Evolutionary conservation across 2,888 invertebrate genomes (phyloP).

Genomic region (Apamea anceps): DNA sequence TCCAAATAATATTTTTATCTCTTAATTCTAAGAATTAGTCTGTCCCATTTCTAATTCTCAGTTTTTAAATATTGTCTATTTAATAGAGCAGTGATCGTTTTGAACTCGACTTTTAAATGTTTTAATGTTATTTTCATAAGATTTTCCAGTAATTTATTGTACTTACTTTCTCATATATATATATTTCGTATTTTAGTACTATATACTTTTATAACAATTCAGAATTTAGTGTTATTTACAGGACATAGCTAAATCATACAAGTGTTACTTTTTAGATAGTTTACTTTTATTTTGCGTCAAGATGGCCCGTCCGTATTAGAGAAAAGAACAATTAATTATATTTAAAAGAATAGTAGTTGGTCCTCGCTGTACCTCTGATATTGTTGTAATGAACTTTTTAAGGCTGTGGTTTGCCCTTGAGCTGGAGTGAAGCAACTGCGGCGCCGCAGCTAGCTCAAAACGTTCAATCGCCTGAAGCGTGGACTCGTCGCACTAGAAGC

Average conservation of each 20-base stretch:
- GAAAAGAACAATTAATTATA: conserved; percentile 38
- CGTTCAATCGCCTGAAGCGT: neutral
- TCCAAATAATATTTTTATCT: conserved; percentile 5
- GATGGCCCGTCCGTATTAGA: conserved; percentile 47
- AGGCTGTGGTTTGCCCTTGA: conserved; percentile 4
- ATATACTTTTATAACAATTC: conserved; percentile 13
- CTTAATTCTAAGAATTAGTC: conserved; percentile 26
- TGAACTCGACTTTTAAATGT: conserved; percentile 14
- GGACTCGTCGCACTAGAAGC: neutral
- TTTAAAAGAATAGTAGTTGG: conserved; percentile 30
- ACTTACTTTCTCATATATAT: conserved; percentile 19
- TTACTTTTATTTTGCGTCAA: conserved; percentile 35
- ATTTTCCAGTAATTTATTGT: conserved; percentile 49
- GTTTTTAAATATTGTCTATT: conserved; percentile 25
- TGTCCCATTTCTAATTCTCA: neutral
- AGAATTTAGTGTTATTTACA: conserved; percentile 19
- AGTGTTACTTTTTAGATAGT: conserved; percentile 31
- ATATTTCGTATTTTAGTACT: conserved; percentile 13
- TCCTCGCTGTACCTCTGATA: conserved; percentile 34
- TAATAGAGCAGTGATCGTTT: conserved; percentile 16
- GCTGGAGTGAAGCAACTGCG: neutral
- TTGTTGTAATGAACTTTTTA: conserved; percentile 28
- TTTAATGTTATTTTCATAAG: conserved; percentile 21
- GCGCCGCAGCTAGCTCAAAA: neutral
- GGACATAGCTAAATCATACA: conserved; percentile 28